A percentile compares a stretch with the other conserved stretches of the same genome.
phyloP scores from a whole-genome alignment of 2,797 vertebrate genomes.

The Lacerta viridis region DNA sequence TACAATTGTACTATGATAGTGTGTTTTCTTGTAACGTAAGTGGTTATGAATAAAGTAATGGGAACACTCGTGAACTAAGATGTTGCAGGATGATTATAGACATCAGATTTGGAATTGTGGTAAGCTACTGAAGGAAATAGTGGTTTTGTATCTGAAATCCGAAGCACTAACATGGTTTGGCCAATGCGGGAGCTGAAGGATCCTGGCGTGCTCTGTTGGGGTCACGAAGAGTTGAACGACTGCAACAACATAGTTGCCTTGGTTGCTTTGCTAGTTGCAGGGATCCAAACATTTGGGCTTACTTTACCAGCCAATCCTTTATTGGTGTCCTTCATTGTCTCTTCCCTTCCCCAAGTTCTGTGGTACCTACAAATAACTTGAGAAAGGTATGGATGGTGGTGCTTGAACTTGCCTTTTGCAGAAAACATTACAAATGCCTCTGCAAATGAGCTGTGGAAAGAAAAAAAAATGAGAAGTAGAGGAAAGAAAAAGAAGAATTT shows the following conservation, averaged over 20 bases:
- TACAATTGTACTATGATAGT: slow-evolving; percentile 6
- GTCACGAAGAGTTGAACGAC: too few relatives aligned
- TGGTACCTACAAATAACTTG: not conserved
- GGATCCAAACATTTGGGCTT: not conserved
- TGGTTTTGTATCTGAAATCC: not conserved
- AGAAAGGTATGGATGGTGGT: not conserved
- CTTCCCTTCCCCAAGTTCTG: not conserved
- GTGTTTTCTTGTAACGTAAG: not conserved
- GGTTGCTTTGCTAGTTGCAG: not conserved
- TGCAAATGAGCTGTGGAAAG: too few relatives aligned
- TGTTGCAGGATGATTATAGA: not conserved
- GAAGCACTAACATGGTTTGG: too few relatives aligned
- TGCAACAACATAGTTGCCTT: not conserved
- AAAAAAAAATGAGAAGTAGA: not conserved
- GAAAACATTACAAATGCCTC: not conserved
- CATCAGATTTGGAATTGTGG: not conserved
- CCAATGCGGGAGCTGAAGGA: too few relatives aligned
- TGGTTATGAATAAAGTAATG: not conserved
- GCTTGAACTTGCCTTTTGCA: not conserved
- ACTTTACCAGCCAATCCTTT: not conserved
- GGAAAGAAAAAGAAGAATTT: not conserved
- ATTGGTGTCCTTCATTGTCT: not conserved
- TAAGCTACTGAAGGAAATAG: not conserved
- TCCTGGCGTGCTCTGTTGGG: too few relatives aligned
- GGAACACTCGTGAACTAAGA: not conserved